phyloP scores from a whole-genome alignment of 2,113 vertebrate genomes.

The Dasyprocta punctata region DNA sequence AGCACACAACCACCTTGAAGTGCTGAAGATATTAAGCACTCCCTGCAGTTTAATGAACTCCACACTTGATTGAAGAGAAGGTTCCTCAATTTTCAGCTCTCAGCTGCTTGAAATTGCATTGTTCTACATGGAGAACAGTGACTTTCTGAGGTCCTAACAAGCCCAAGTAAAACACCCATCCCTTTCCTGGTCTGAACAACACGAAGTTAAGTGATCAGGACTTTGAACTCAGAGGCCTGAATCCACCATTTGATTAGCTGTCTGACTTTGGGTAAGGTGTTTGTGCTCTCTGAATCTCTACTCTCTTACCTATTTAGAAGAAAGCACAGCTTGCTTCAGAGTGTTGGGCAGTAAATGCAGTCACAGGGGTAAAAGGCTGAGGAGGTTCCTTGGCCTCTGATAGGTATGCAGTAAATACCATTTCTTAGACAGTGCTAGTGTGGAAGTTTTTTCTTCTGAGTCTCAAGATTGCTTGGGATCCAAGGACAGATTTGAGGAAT shows the following conservation, averaged over 20 bases:
- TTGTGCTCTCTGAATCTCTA: not conserved
- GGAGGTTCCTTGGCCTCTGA: not conserved
- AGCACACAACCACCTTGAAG: not conserved
- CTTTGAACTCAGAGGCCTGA: not conserved
- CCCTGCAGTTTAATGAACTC: conserved; percentile 63
- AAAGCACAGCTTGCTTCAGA: not conserved
- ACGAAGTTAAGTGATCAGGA: not conserved
- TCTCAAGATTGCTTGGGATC: not conserved
- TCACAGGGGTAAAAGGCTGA: not conserved
- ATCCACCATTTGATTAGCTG: not conserved
- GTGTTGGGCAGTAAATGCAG: not conserved
- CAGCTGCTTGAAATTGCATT: not conserved
- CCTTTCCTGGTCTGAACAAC: not conserved
- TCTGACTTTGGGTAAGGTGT: not conserved
- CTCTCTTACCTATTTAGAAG: not conserved
- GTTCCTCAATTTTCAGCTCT: conserved; percentile 54
- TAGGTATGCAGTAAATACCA: not conserved
- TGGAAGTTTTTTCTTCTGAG: not conserved
- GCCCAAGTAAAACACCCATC: not conserved
- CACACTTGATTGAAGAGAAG: conserved; percentile 45
- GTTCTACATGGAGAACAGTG: not conserved
- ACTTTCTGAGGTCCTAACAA: not conserved
- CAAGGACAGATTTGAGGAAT: not conserved
- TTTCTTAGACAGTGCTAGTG: not conserved
- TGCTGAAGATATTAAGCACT: conserved; percentile 37